Conservation (phyloP, 2,113 vertebrate genomes). For the Xerus inauris region DNA sequence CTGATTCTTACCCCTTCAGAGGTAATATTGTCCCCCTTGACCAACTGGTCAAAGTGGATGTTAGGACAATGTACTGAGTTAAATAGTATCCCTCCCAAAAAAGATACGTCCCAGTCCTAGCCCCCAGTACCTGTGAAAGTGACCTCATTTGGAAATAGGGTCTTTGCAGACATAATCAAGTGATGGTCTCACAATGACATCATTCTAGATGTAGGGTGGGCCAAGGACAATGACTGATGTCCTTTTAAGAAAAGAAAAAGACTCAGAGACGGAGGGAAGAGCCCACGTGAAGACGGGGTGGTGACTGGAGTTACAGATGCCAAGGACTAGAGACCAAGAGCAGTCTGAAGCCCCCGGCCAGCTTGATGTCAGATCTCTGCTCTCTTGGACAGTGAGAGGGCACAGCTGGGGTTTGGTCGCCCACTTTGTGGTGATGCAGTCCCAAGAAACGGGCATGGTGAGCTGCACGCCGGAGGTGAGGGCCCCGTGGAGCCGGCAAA, state of each 20-base stretch:
- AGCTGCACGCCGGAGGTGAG: background rate
- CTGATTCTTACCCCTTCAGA: background rate
- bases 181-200: background rate
- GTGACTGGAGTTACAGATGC: background rate
- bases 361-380: background rate
- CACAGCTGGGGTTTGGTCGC: no score
- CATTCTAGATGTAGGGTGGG: no score
- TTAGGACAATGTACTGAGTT: no score
- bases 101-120: no score
- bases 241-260: background rate
- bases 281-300: background rate
- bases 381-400: background rate
- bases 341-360: background rate
- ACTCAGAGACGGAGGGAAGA: background rate
- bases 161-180: background rate
- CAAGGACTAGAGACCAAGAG: background rate
- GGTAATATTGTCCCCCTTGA: no score
- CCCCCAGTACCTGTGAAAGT: background rate
- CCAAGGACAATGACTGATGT: no score
- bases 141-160: no score
- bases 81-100: no score
- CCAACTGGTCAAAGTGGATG: no score
- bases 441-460: fast-evolving
- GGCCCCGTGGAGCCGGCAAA: background rate
- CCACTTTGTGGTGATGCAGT: background rate